phyloP scores from a whole-genome alignment of 2,888 invertebrate genomes.

The Leptinotarsa haldemani region DNA sequence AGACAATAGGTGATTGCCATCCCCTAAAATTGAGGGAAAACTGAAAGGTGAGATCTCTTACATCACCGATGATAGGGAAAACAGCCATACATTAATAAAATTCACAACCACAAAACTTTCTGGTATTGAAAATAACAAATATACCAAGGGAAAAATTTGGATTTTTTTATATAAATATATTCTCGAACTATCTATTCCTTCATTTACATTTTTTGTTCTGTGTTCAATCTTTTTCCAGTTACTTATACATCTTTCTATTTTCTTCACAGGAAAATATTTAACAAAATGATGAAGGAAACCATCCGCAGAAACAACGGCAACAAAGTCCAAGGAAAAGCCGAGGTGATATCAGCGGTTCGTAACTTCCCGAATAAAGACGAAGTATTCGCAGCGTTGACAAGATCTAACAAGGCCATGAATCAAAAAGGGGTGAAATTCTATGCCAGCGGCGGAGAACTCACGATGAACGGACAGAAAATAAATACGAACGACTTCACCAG shows the following conservation, averaged over 20 bases:
- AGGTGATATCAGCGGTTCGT: slow-evolving; percentile 69
- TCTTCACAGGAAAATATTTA: slow-evolving; percentile 69
- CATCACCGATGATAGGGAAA: no score
- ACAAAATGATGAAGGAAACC: slow-evolving; percentile 70
- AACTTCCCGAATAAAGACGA: slow-evolving; percentile 70
- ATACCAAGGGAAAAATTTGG: no score
- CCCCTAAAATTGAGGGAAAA: no score
- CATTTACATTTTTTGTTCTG: no score
- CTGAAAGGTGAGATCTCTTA: no score
- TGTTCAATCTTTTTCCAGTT: neutral
- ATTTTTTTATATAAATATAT: no score
- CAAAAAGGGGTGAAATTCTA: slow-evolving; percentile 63
- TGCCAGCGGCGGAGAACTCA: slow-evolving; percentile 54
- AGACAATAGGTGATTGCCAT: no score
- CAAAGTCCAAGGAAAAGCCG: slow-evolving; percentile 66
- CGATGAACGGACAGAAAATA: slow-evolving; percentile 54
- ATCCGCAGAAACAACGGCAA: slow-evolving; percentile 66
- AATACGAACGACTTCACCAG: slow-evolving; percentile 55
- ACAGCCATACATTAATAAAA: no score
- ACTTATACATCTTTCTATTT: neutral
- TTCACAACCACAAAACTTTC: no score
- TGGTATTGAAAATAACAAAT: no score
- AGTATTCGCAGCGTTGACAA: slow-evolving; percentile 69
- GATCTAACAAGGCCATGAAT: slow-evolving; percentile 70
- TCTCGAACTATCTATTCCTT: no score